These are phyloP conservation scores for Rhynchonycteris naso DNA, from an alignment of 2,797 vertebrate genomes.

Conservation along the genomic window DNA sequence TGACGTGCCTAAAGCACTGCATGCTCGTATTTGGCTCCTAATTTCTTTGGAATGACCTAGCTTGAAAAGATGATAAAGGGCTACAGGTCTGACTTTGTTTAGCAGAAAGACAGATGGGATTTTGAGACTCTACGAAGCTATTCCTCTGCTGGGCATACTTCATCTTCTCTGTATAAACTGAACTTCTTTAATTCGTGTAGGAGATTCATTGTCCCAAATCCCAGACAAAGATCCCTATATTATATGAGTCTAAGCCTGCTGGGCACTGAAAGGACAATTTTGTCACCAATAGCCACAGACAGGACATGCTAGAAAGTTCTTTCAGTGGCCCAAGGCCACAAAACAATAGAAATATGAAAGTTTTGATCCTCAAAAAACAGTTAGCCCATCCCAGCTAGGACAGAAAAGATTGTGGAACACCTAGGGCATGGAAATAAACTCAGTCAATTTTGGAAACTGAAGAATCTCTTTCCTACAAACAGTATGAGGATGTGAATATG, in stretches of 20 bases:
- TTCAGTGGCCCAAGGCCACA: not conserved
- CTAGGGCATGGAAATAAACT: not conserved
- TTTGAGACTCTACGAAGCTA: not conserved
- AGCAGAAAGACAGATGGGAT: constrained; percentile 2
- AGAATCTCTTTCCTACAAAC: not conserved
- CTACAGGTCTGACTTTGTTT: not conserved
- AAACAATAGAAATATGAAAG: not conserved
- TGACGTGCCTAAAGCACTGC: not conserved
- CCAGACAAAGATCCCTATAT: not conserved
- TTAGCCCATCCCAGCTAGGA: not conserved
- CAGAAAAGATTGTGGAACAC: not conserved
- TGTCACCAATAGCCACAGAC: not conserved
- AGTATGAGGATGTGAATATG: not conserved
- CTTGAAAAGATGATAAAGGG: constrained; percentile 38
- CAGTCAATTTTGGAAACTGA: not conserved
- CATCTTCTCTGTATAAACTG: constrained; percentile 22
- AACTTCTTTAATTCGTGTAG: not conserved
- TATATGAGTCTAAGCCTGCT: not conserved
- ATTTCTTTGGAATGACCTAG: constrained; percentile 37
- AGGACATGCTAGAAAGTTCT: not conserved
- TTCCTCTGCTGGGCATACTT: not conserved
- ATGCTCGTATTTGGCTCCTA: not conserved
- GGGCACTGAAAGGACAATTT: not conserved
- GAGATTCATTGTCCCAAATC: constrained; percentile 8
- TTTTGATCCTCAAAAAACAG: not conserved